These are phyloP conservation scores for Erebia ligea DNA, from an alignment of 2,888 invertebrate species.

Conservation along the genomic window DNA sequence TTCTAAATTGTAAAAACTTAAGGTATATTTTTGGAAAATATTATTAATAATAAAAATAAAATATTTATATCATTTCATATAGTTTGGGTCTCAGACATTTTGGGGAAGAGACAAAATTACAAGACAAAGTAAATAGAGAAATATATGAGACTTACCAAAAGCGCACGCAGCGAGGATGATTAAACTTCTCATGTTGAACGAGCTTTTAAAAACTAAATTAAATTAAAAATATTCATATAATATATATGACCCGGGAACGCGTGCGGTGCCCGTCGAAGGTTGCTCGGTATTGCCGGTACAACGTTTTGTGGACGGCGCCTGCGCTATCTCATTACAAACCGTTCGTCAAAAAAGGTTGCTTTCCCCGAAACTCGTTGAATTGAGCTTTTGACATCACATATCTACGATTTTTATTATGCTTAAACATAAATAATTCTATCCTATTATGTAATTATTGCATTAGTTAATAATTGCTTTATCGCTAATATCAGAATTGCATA, in stretches of 20 bases:
- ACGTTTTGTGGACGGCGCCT: slow-evolving; percentile 56
- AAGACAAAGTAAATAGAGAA: not conserved
- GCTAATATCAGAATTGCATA: too few relatives aligned
- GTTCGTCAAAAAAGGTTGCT: slow-evolving; percentile 36
- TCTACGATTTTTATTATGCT: not conserved
- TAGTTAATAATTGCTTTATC: too few relatives aligned
- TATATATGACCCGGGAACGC: slow-evolving; percentile 52
- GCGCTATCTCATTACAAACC: slow-evolving; percentile 36
- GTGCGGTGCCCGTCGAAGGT: slow-evolving; percentile 72
- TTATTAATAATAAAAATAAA: not conserved
- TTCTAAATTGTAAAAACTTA: not conserved
- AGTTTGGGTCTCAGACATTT: not conserved
- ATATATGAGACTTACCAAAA: slow-evolving; percentile 61
- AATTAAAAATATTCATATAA: slow-evolving; percentile 49
- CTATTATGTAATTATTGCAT: too few relatives aligned
- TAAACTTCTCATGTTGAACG: slow-evolving; percentile 67
- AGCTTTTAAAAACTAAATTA: slow-evolving; percentile 41
- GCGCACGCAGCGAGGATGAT: slow-evolving; percentile 60
- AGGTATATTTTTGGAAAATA: not conserved
- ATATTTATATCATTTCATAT: not conserved
- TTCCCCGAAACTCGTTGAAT: slow-evolving; percentile 29
- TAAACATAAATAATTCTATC: too few relatives aligned
- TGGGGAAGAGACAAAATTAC: not conserved
- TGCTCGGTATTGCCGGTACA: slow-evolving; percentile 67
- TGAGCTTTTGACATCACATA: not conserved